These are phyloP conservation scores for Mythimna pallens DNA, from an alignment of 2,888 invertebrate species.

Conservation along the genomic window DNA sequence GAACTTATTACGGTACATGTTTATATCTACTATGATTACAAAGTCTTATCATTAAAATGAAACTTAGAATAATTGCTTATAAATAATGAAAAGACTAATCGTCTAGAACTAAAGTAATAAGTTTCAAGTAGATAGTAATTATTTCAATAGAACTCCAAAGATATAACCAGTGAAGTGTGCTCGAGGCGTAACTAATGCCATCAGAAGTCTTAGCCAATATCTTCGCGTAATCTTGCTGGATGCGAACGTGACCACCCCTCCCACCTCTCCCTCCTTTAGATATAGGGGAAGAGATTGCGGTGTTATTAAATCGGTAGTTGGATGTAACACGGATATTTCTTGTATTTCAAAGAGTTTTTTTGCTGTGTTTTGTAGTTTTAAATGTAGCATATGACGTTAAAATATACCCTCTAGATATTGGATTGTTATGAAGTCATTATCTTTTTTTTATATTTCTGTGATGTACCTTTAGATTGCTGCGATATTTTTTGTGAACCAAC, in stretches of 20 bases:
- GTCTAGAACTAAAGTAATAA: slow-evolving; percentile 19
- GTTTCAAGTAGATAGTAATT: slow-evolving; percentile 18
- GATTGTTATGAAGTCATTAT: no score
- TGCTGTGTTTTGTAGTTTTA: background rate
- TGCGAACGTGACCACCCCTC: slow-evolving; percentile 55
- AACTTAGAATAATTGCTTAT: slow-evolving; percentile 4
- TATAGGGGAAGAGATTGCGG: slow-evolving; percentile 1
- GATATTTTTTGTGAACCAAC: no score
- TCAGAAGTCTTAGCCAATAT: slow-evolving; percentile 60
- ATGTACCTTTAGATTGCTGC: no score
- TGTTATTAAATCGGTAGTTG: slow-evolving; percentile 41
- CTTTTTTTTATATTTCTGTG: no score
- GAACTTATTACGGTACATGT: no score
- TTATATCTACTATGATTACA: no score
- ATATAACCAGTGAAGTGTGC: slow-evolving; percentile 35
- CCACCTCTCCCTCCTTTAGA: background rate
- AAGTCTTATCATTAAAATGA: background rate
- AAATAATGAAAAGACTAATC: background rate
- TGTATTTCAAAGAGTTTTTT: background rate
- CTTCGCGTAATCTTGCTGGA: slow-evolving; percentile 57
- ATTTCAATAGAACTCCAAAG: slow-evolving; percentile 33
- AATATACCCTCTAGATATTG: no score
- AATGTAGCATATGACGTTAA: no score
- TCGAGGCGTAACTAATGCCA: slow-evolving; percentile 42
- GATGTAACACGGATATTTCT: slow-evolving; percentile 15